Percentiles rank a stretch among this genome's conserved stretches.
Conservation (phyloP, 2,113 vertebrate genomes). For the Colossoma macropomum region DNA sequence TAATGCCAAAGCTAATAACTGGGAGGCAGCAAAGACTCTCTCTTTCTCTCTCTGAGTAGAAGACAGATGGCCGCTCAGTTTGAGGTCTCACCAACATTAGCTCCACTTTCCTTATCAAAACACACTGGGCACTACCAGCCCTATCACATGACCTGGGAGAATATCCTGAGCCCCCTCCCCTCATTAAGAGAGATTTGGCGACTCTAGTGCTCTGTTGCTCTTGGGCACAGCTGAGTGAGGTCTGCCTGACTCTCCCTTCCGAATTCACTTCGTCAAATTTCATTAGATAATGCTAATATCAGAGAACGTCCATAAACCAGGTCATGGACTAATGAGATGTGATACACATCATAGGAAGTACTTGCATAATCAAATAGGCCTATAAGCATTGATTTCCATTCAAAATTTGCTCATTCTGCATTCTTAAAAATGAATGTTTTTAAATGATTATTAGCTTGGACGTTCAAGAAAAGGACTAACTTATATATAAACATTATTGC, state of each 20-base stretch:
- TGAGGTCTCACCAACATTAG: conserved; percentile 55
- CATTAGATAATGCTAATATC: neutral
- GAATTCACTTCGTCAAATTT: conserved; percentile 20
- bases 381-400: neutral
- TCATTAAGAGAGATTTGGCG: conserved; percentile 33
- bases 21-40: neutral
- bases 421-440: too few species aligned
- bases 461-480: too few species aligned
- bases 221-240: conserved; percentile 30
- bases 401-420: neutral
- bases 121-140: conserved; percentile 26
- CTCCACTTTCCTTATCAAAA: conserved; percentile 60
- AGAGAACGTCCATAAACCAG: neutral
- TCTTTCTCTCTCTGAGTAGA: conserved; percentile 8
- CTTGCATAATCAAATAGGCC: neutral
- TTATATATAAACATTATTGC: too few species aligned
- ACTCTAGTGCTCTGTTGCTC: neutral
- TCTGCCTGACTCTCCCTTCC: conserved; percentile 21
- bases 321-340: neutral
- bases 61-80: conserved; percentile 75
- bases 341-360: neutral
- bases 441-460: too few species aligned
- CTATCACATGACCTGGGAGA: conserved; percentile 34
- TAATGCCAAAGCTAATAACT: too few species aligned
- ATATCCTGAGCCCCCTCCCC: conserved; percentile 13